Base-by-base conservation (phyloP, 2,888 invertebrate genomes). In the Mimas tiliae region DNA sequence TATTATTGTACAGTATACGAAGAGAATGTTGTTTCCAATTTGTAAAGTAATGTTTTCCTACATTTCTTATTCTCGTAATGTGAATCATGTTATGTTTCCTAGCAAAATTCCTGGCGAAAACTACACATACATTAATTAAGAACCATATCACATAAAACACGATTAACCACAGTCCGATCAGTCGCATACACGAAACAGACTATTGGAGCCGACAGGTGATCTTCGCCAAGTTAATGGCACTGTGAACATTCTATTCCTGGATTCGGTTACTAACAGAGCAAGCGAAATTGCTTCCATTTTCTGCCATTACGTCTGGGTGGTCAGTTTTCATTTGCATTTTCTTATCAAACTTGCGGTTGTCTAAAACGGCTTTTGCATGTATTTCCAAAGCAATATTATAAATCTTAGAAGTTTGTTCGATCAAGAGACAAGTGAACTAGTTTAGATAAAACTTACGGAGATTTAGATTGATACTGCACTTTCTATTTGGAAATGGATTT, bases 161-260 rank as follows among this genome's bases (percentile, higher is more conserved):
- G 19, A 19, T 38, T 58, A 58, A 42, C 19, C 58, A 42, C 38
- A 58, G 9, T 19, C 19, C 34, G 48, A 55, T 48, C 65, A 34
- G 47, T 65, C 65, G 63, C 72, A 71, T 80, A 84, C 79, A 80
- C 66, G 74, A 69, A 70, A 79, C 85, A 84, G 85, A 82, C 77
- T 81, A 78, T 75, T 73, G 67, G 71, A 70, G 68, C 69, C 77
- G 87, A 84, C 87, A 87, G 82, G 81, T 84, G 84, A 81, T 75
- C 72, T 79, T 77, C 78, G 77, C 74, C 75, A 74, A 78, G 74
- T 78, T 80, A 80, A 82, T 82, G 80, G 79, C 68, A 70, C 75
- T 78, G 77, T 77, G 80, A 78, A 82, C 73, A 77, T 68, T 79
- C 83, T 87, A 86, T 85, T 85, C 72, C 75, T 74, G 79, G 74